Base-by-base conservation (phyloP, 2,888 invertebrate species). In the Synergus gifuensis region DNA sequence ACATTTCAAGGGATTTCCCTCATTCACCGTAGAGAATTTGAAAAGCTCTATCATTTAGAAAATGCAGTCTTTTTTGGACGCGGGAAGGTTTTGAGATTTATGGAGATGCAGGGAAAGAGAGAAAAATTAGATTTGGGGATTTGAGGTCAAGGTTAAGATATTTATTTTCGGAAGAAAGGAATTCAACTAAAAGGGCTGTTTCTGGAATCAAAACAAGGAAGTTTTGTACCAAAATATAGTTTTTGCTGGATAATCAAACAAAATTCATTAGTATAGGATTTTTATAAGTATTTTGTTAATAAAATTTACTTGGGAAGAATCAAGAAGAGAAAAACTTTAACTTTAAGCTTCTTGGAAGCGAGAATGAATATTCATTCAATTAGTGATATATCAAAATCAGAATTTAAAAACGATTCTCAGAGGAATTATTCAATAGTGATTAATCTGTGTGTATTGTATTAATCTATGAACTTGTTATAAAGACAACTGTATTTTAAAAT, bases 321-420 rank as follows among this genome's bases (percentile, higher is more conserved):
- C 54, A n/a, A n/a, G 16, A n/a, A 8, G 2, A 54, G 8, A 2
- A 8, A n/a, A 54, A n/a, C n/a, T 49, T n/a, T 8, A 7, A 12
- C 46, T 46, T 14, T 12, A 62, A 0, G 12, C 12, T 63, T 63
- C 36, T 63, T 14, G 16, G 36, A 64, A 40, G 8, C 0, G 9
- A 64, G n/a, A 42, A 66, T 66, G 64, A 36, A 66, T 66, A 42
- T 66, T 66, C 64, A 66, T 66, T 66, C 9, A 8, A 18, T 66
- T 40, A 66, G 7, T 42, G n/a, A 66, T 42, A 40, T 40, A 63
- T 63, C 5, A 63, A 40, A 36, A 63, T 63, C 63, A 63, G 36
- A 63, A 40, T 40, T 36, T 63, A 8, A 16, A 40, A 63, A 16
- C 8, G n/a, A 54, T 63, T 36, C 36, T 40, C 16, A n/a, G 16